Evolutionary conservation across 2,888 invertebrate genomes (phyloP).

Genomic region (Salticus scenicus): DNA sequence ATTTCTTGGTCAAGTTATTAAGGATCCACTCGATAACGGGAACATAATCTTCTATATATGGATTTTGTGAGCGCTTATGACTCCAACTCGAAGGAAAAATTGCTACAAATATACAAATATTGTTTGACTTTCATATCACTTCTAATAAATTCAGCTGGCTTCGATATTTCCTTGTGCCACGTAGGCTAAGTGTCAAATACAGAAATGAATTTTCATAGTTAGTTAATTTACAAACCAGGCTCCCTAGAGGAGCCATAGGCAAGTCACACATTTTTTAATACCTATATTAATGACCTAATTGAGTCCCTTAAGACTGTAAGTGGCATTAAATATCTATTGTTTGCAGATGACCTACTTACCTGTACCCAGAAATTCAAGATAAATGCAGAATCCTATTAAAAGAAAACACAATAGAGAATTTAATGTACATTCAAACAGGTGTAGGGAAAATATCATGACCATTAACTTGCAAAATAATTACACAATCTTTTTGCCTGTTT

Average conservation of each 20-base stretch:
- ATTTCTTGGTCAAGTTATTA: too few species aligned
- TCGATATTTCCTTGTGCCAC: neutral
- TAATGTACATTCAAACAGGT: neutral
- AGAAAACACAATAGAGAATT: neutral
- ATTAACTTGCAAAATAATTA: neutral
- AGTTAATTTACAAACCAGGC: neutral
- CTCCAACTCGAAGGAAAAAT: too few species aligned
- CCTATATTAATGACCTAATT: conserved; percentile 18
- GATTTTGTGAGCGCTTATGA: too few species aligned
- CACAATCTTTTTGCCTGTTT: neutral
- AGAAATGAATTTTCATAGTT: neutral
- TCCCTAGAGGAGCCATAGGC: neutral
- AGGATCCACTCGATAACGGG: too few species aligned
- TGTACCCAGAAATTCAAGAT: neutral
- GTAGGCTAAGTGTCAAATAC: neutral
- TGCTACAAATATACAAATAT: too few species aligned
- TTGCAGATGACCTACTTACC: neutral
- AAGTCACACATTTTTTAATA: neutral
- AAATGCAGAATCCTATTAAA: neutral
- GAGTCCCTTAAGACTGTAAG: neutral
- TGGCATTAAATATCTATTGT: neutral
- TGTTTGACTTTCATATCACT: neutral
- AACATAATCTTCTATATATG: too few species aligned
- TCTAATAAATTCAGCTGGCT: neutral
- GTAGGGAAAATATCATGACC: conserved; percentile 1